Base-by-base conservation (phyloP, 2,113 vertebrate species). In the Nothobranchius furzeri region DNA sequence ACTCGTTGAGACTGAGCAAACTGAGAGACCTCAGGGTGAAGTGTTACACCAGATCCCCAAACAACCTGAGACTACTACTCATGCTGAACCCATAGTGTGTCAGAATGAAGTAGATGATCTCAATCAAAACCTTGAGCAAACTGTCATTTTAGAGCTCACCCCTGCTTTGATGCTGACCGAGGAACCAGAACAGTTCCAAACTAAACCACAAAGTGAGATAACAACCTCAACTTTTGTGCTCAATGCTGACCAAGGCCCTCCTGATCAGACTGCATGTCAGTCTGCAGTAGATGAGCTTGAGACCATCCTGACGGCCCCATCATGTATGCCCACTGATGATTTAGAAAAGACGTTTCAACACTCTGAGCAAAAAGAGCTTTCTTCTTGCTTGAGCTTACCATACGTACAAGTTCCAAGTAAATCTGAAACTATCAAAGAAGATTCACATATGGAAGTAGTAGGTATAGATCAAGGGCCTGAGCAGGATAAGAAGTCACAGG, bases 91-190 rank as follows among this genome's bases (percentile, higher is more conserved):
- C 10, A 24, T 69, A n/a, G 17, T 87, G 55, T 78, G 68, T 71
- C 84, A 76, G 17, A 59, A 64, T 65, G 76, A 81, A 25, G 64
- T 4, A 10, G 53, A 25, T 55, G 64, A 70, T 17, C 66, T 81
- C 43, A 57, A 82, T 47, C 42, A 84, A 75, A 62, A 85, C 60
- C 71, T 82, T 3, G 87, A 88, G 47, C 77, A 91, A 81, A 89
- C 63, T 2, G 17, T 91, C 53, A 81, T 89, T 74, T 75, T 91
- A 66, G 89, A 90, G 72, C 84, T 91, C 2, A 90, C 89, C 7
- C 82, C 89, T 1, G 75, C 82, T 12, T 64, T 90, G 70, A 70
- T 70, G 24, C 79, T 87, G 65, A 78, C 78, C 17, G 46, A 42
- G 36, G 89, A 91, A 58, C 81, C 89, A 12, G 86, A 90, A 51